A percentile compares a stretch with the other conserved stretches of the same genome.
phyloP scores from a whole-genome alignment of 2,113 vertebrate genomes.

The Pygathrix nemaeus region DNA sequence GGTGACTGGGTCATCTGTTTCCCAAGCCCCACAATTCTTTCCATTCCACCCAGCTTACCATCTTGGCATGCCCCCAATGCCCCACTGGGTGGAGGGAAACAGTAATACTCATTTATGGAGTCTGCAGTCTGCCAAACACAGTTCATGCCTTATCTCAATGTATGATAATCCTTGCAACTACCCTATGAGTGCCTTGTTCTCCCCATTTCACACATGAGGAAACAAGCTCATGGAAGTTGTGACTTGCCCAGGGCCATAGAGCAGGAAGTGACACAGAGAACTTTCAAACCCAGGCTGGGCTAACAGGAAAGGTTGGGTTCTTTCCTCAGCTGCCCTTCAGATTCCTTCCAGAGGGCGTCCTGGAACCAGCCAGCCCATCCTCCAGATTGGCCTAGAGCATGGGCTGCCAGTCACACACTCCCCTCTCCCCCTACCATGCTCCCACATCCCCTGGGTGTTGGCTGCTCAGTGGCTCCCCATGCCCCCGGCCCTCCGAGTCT shows the following conservation, averaged over 20 bases:
- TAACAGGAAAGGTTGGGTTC: constrained; percentile 2
- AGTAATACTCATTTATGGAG: background rate
- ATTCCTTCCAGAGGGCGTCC: background rate
- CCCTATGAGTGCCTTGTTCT: background rate
- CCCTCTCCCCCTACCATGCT: background rate
- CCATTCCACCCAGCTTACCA: background rate
- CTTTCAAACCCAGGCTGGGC: background rate
- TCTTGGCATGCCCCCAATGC: background rate
- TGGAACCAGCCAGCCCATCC: background rate
- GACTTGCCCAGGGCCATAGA: background rate
- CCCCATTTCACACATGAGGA: background rate
- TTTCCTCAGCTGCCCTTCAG: background rate
- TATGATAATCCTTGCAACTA: background rate
- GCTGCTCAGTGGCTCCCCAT: background rate
- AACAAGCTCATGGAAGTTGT: background rate
- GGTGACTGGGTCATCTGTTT: constrained; percentile 59
- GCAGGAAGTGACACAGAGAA: background rate
- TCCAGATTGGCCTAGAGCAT: background rate
- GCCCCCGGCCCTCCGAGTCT: background rate
- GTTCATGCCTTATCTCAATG: background rate
- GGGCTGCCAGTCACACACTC: background rate
- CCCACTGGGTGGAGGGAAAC: background rate
- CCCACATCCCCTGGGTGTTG: background rate
- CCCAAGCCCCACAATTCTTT: constrained; percentile 42
- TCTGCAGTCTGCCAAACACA: background rate